Evolutionary conservation across 2,888 invertebrate species (phyloP).

Genomic region (Pollenia amentaria): DNA sequence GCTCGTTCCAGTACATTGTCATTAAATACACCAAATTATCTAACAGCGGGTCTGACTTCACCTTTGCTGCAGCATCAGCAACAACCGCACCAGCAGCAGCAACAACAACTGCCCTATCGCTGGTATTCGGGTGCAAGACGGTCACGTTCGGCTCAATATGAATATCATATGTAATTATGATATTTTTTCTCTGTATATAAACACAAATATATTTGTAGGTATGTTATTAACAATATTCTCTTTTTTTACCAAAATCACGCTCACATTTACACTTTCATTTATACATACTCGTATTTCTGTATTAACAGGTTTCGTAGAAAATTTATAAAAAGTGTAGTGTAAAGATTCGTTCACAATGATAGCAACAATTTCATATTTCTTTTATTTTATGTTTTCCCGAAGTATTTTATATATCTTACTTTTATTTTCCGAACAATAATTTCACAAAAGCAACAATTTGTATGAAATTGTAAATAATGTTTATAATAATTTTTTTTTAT

Average conservation of each 20-base stretch:
- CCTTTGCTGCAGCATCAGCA: slow-evolving; percentile 52
- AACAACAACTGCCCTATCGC: slow-evolving; percentile 81
- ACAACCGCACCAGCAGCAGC: slow-evolving; percentile 76
- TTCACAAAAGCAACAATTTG: too few relatives aligned
- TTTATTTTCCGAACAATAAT: too few relatives aligned
- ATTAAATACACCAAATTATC: slow-evolving; percentile 65
- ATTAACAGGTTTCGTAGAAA: slow-evolving; percentile 66
- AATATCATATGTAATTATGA: slow-evolving; percentile 82
- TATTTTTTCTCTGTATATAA: slow-evolving; percentile 21
- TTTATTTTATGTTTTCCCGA: too few relatives aligned
- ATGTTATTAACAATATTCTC: neutral
- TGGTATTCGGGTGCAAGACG: slow-evolving; percentile 84
- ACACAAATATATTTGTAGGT: slow-evolving; percentile 20
- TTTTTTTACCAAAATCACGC: neutral
- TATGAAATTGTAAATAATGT: too few relatives aligned
- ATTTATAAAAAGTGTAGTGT: neutral
- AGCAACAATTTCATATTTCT: too few relatives aligned
- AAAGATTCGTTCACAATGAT: too few relatives aligned
- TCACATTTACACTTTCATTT: neutral
- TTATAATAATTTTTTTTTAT: too few relatives aligned
- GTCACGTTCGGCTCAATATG: slow-evolving; percentile 84
- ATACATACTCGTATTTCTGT: neutral
- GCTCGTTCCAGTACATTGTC: slow-evolving; percentile 78
- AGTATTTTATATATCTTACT: too few relatives aligned
- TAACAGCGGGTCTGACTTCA: slow-evolving; percentile 50